Evolutionary conservation across 2,113 vertebrate genomes (phyloP).

Genomic region (Melanotaenia duboulayi): DNA sequence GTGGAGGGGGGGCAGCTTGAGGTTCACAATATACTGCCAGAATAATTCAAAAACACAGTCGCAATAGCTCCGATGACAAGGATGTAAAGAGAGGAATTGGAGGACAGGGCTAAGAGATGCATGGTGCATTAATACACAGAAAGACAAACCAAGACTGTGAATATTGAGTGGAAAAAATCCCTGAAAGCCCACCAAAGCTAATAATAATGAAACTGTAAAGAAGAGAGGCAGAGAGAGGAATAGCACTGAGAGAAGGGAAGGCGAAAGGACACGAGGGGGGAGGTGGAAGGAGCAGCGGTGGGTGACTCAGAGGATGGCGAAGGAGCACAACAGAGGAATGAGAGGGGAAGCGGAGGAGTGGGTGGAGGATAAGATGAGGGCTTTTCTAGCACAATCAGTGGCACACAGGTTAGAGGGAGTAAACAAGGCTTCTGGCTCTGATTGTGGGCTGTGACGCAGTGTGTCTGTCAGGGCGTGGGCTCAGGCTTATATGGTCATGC

Average conservation of each 20-base stretch:
- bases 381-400: constrained; percentile 75
- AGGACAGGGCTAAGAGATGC: background rate
- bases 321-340: constrained; percentile 33
- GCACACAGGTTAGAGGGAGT: constrained; percentile 70
- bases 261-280: constrained; percentile 12
- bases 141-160: constrained; percentile 5
- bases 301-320: constrained; percentile 66
- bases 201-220: constrained; percentile 31
- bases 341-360: constrained; percentile 24
- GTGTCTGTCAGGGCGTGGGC: constrained; percentile 69
- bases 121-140: background rate
- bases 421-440: constrained; percentile 64
- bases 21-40: constrained; percentile 15
- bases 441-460: constrained; percentile 66
- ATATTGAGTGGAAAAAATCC: constrained; percentile 13
- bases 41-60: constrained; percentile 51
- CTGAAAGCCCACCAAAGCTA: constrained; percentile 13
- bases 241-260: constrained; percentile 20
- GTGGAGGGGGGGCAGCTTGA: constrained; percentile 1
- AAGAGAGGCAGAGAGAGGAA: background rate
- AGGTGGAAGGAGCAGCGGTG: background rate
- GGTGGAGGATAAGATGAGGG: constrained; percentile 62
- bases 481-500: constrained; percentile 60
- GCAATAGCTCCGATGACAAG: constrained; percentile 35
- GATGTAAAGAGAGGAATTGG: constrained; percentile 4